Evolutionary conservation across 2,888 invertebrate species (phyloP).

Genomic region (Clunio marinus): DNA sequence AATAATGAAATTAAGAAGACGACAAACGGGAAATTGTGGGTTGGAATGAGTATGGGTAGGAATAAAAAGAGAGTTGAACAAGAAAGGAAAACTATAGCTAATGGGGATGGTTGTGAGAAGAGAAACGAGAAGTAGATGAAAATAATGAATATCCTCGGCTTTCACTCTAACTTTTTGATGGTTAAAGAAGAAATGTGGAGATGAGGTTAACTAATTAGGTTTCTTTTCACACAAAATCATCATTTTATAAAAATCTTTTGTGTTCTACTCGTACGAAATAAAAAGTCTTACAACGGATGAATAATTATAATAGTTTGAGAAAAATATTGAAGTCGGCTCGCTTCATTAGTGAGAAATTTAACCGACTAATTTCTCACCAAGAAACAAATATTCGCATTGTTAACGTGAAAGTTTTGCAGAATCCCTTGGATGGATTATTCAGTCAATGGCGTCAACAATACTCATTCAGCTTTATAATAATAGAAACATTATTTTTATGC

Average conservation of each 20-base stretch:
- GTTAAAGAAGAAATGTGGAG: not conserved
- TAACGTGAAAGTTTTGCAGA: too few species aligned
- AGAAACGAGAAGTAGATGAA: too few species aligned
- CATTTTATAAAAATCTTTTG: slow-evolving; percentile 5
- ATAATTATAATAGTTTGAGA: not conserved
- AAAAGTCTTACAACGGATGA: not conserved
- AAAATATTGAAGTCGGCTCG: too few species aligned
- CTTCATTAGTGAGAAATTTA: too few species aligned
- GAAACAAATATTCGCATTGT: too few species aligned
- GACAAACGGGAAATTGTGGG: not conserved
- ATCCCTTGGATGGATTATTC: too few species aligned
- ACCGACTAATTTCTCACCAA: too few species aligned
- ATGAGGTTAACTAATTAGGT: slow-evolving; percentile 18
- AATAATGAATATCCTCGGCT: slow-evolving; percentile 7
- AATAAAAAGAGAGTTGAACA: too few species aligned
- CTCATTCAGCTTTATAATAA: too few species aligned
- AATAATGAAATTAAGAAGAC: not conserved
- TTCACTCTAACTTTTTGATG: not conserved
- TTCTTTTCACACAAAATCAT: not conserved
- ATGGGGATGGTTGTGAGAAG: not conserved
- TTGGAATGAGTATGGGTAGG: not conserved
- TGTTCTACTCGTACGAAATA: not conserved
- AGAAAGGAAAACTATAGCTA: not conserved
- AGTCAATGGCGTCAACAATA: too few species aligned
- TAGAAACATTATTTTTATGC: too few species aligned